Evolutionary conservation across 2,888 invertebrate species (phyloP).

Genomic region (Ormyrus thymus): DNA sequence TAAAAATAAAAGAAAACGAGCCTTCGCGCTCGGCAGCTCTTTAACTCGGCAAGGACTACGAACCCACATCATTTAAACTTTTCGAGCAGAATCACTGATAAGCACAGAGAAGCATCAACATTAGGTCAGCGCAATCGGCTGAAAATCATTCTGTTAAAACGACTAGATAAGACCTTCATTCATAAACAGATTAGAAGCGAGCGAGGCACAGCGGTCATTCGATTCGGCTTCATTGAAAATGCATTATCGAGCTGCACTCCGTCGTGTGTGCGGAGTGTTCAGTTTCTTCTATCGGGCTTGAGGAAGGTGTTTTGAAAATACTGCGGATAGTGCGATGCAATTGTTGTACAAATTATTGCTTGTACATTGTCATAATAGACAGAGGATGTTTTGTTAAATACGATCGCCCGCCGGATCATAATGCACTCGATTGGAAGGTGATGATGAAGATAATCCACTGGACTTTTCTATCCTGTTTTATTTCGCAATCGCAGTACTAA

Average conservation of each 20-base stretch:
- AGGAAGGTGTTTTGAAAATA: conserved; percentile 61
- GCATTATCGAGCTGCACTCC: conserved; percentile 40
- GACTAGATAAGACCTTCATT: not conserved
- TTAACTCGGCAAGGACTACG: too few relatives aligned
- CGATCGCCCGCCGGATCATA: conserved; percentile 46
- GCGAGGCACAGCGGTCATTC: not conserved
- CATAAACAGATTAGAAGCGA: not conserved
- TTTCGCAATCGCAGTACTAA: not conserved
- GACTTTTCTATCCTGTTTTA: conserved; percentile 19
- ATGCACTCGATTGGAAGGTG: conserved; percentile 40
- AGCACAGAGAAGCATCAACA: too few relatives aligned
- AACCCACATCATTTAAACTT: too few relatives aligned
- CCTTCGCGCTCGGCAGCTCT: too few relatives aligned
- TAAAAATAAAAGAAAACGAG: too few relatives aligned
- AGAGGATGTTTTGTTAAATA: conserved; percentile 59
- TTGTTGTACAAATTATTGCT: conserved; percentile 57
- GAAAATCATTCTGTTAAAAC: not conserved
- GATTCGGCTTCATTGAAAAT: conserved; percentile 40
- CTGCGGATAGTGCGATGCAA: conserved; percentile 53
- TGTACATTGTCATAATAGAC: conserved; percentile 62
- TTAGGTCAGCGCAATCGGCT: too few relatives aligned
- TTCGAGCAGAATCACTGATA: too few relatives aligned
- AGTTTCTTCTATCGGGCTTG: conserved; percentile 52
- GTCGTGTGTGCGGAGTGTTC: conserved; percentile 38
- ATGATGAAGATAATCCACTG: conserved; percentile 29